Conservation (phyloP, 92 coral and sea anemone genomes). For the Ricordea florida region DNA sequence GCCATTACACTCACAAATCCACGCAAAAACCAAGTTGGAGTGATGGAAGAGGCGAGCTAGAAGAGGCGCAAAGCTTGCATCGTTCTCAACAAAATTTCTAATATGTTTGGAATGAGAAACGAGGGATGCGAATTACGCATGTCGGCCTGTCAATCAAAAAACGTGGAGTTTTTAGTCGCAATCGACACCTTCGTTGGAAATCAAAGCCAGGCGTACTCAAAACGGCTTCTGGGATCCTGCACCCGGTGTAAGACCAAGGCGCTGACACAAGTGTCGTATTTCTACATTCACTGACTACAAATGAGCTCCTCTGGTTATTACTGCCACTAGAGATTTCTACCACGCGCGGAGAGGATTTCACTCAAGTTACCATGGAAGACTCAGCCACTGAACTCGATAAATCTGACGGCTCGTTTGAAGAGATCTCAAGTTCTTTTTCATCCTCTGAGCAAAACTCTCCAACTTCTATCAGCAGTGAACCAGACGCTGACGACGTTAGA, state of each 20-base stretch:
- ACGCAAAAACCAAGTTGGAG: no score
- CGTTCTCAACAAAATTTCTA: no score
- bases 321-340: not conserved
- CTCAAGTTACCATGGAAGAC: no score
- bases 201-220: slow-evolving; percentile 5
- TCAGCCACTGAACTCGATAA: no score
- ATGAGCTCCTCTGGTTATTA: slow-evolving; percentile 1
- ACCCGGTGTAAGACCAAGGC: no score
- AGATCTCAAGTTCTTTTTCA: not conserved
- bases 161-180: slow-evolving; percentile 13
- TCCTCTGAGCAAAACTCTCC: slow-evolving; percentile 38
- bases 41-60: no score
- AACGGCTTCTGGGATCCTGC: no score
- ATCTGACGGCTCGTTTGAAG: no score
- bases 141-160: slow-evolving; percentile 14
- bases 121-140: no score
- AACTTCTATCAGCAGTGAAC: slow-evolving; percentile 15
- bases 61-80: no score
- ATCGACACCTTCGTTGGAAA: not conserved
- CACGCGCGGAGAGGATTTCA: slow-evolving; percentile 4
- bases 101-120: no score
- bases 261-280: slow-evolving; percentile 22
- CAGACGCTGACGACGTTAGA: not conserved
- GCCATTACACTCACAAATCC: slow-evolving; percentile 2
- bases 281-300: not conserved